Evolutionary conservation across 2,797 vertebrate genomes (phyloP).

Genomic region (Varecia variegata): DNA sequence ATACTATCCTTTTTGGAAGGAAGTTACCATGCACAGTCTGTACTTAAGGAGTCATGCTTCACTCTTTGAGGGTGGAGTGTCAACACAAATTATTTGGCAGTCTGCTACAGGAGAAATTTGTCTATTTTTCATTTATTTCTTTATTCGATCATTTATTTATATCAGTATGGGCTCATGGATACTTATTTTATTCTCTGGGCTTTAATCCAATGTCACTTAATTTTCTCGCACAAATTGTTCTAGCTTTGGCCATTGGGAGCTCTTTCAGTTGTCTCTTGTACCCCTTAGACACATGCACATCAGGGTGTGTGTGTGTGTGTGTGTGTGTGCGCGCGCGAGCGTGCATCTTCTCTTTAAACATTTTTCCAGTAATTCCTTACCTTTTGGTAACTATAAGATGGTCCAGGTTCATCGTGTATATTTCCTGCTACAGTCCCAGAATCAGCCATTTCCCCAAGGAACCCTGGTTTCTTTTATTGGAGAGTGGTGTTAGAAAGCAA

Average conservation of each 20-base stretch:
- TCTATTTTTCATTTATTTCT: background rate
- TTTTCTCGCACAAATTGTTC: background rate
- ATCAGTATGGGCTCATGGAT: background rate
- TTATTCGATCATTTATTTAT: background rate
- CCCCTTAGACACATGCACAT: background rate
- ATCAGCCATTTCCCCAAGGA: background rate
- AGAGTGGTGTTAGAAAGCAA: background rate
- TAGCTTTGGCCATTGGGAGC: background rate
- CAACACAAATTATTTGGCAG: background rate
- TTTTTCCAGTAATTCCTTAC: background rate
- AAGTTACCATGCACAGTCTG: background rate
- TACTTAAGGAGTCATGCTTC: background rate
- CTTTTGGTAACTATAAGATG: background rate
- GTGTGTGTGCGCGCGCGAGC: background rate
- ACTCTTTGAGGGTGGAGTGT: background rate
- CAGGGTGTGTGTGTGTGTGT: background rate
- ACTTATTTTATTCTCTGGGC: background rate
- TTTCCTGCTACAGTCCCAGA: background rate
- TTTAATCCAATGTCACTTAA: background rate
- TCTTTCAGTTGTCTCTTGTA: background rate
- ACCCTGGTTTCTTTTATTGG: background rate
- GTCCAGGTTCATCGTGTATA: background rate
- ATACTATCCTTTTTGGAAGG: background rate
- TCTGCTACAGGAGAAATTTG: background rate
- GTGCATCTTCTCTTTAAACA: background rate